Evolutionary conservation across 2,888 invertebrate genomes (phyloP), one percentile per base, ranked within the genome.

Genomic region (Cataglyphis altisquamis): DNA sequence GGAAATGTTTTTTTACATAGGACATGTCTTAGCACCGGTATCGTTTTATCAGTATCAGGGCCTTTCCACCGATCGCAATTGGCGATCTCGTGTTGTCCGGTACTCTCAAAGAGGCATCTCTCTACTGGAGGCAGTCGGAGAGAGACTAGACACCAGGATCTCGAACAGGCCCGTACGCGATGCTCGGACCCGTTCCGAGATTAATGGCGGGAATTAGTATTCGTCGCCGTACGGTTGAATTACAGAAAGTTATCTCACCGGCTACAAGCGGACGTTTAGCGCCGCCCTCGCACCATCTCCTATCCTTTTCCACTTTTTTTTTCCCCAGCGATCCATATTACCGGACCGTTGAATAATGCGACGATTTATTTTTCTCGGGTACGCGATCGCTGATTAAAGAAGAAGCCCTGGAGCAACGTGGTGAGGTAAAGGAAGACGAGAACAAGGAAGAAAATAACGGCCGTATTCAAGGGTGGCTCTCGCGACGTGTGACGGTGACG

Each of bases 161-260:
- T 52, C 83, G 87, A 88, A 85, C 84, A 84, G 86, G 87, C 87
- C 68, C 87, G 84, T 73, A 36, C 73, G 87, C 77, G 77, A 77
- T 64, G 74, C 88, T 78, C 78, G 78, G 86, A 82, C 83, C 84
- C 86, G 48, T 70, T 85, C 45, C 84, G 91, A 93, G 94, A 94
- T 94, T 93, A 94, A 94, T 93, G 92, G 91, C 84, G 86, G 87
- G 90, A 94, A 94, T 94, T 94, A 94, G 93, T 94, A 94, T 94
- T 94, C 94, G 93, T 93, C 92, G 91, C 91, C 93, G 93, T 94
- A 94, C 92, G 90, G 91, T 92, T 90, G 92, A 93, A 93, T 93
- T 93, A 94, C 93, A 92, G 91, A 93, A 93, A 92, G 92, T 93
- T 93, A 92, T 93, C 93, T 92, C 89, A 88, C 89, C 84, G 85